phyloP scores from a whole-genome alignment of 2,113 vertebrate genomes.

The Cnemophilus loriae region DNA sequence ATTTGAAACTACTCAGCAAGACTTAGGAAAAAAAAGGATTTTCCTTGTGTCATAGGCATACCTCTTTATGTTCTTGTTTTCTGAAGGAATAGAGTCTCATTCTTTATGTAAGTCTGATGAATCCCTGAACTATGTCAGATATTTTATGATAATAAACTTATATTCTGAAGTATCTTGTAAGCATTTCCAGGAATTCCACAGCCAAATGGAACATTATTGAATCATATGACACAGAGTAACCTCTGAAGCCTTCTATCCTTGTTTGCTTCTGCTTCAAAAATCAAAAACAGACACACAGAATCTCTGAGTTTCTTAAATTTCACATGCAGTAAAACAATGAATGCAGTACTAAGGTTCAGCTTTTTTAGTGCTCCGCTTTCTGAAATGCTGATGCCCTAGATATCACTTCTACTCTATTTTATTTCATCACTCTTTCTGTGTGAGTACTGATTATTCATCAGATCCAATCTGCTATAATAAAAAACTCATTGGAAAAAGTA shows the following conservation, averaged over 20 bases:
- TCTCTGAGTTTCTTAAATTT: background rate
- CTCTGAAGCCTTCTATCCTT: background rate
- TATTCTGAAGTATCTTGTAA: background rate
- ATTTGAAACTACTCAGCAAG: background rate
- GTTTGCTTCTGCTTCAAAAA: background rate
- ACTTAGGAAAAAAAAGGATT: background rate
- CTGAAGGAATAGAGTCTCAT: background rate
- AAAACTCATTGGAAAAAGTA: background rate
- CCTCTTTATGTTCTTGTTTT: background rate
- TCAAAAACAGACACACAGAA: background rate
- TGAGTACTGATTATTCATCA: background rate
- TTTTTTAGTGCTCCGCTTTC: background rate
- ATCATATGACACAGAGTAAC: background rate
- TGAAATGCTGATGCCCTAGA: background rate
- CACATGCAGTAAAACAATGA: background rate
- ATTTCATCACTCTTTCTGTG: background rate
- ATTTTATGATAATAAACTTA: background rate
- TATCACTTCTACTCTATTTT: background rate
- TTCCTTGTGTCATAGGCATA: background rate
- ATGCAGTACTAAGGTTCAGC: background rate
- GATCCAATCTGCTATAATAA: background rate
- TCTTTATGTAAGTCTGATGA: background rate
- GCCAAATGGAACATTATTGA: background rate
- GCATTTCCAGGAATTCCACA: background rate
- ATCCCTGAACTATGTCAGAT: background rate